These are phyloP conservation scores for Mellilla xanthometata DNA, from an alignment of 2,888 invertebrate species.

Conservation along the genomic window DNA sequence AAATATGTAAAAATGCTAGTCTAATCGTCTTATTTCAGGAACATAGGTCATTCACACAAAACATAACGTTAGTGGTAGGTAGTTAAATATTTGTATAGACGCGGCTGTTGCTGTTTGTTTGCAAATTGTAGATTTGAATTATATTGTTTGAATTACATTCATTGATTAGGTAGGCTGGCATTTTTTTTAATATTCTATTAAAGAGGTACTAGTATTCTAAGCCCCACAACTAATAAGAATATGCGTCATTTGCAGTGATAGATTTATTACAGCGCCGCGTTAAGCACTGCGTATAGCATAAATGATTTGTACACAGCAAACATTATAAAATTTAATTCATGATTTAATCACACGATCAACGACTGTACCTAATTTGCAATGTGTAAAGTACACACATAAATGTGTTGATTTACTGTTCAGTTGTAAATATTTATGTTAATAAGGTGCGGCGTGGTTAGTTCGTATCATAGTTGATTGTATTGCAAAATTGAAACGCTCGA, in stretches of 20 bases:
- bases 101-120: too few species aligned
- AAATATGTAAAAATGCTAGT: too few species aligned
- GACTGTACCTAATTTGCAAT: conserved; percentile 58
- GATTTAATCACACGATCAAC: conserved; percentile 50
- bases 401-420: conserved; percentile 67
- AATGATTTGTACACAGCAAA: conserved; percentile 27
- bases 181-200: too few species aligned
- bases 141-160: too few species aligned
- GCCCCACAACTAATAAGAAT: conserved; percentile 19
- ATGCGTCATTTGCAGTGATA: conserved; percentile 28
- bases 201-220: conserved; percentile 6
- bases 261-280: conserved; percentile 25
- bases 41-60: too few species aligned
- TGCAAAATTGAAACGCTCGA: conserved; percentile 69
- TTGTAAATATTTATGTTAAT: conserved; percentile 73
- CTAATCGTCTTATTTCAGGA: too few species aligned
- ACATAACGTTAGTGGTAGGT: too few species aligned
- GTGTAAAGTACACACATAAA: conserved; percentile 61
- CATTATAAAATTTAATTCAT: conserved; percentile 38
- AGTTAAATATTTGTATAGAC: too few species aligned
- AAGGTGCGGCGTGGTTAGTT: conserved; percentile 45
- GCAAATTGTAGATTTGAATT: too few species aligned
- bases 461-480: conserved; percentile 61
- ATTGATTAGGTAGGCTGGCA: too few species aligned
- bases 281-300: conserved; percentile 20